Base-by-base conservation (phyloP, 1,140 invertebrate genomes). In the Rhyacophila brunnea region DNA sequence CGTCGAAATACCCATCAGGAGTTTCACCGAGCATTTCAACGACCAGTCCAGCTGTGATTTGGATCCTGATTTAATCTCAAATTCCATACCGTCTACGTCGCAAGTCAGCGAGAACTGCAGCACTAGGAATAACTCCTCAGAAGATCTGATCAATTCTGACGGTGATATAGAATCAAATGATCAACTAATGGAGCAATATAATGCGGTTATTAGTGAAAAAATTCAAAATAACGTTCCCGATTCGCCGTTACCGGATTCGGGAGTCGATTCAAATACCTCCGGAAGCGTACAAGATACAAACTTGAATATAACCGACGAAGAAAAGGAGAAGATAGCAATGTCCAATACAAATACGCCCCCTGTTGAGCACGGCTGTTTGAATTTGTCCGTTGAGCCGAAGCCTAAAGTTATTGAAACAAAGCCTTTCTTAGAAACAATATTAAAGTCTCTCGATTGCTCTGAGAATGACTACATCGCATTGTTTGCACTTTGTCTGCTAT, bases 391-490 rank as follows among this genome's bases (percentile, higher is more conserved):
- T 44, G 71, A 67, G 62, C 65, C 71, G 46, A 65, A 75, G 43
- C 73, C 69, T 34, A 76, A 72, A 43, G 77, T 78, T 34, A 70
- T 82, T 48, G 72, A 77, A 6, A 84, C 83, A 47, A 88, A 89
- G 68, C 91, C 94, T 6, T 97, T 97, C 77, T 76, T 98, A 38
- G 90, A 95, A 72, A 90, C 92, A 0, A 86, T 97, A 53, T 80
- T 95, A 46, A 88, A 89, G 65, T 88, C 92, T 0, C 77, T 93
- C 52, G 85, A 92, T 68, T 93, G 93, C 71, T 82, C 77, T 4
- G 92, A 96, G 70, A 97, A 97, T 77, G 96, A 99, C 80, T 98
- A 98, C 74, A 84, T 92, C 32, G 87, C 95, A 0, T 78, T 99
- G 44, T 95, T 98, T 78, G 87, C 90, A 1, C 78, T 99, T 6